phyloP scores from a whole-genome alignment of 30 jellyfish, hydroid and myxozoan species.

The Phacellophora camtschatica region DNA sequence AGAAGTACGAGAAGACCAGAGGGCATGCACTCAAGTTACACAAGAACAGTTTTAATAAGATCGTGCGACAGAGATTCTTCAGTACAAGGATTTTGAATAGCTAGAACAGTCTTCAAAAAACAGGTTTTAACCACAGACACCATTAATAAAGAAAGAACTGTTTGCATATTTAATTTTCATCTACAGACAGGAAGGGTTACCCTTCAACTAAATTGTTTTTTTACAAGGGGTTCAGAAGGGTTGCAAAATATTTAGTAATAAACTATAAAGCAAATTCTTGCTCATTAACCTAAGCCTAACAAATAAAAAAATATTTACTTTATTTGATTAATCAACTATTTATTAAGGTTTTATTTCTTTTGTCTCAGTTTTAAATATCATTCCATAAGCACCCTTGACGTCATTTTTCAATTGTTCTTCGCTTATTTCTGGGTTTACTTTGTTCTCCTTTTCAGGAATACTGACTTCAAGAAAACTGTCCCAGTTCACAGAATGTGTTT shows the following conservation, averaged over 20 bases:
- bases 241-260: too few relatives aligned
- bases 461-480: conserved; percentile 53
- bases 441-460: neutral
- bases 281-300: too few relatives aligned
- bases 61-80: neutral
- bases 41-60: neutral
- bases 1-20: conserved; percentile 13
- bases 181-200: too few relatives aligned
- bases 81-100: neutral
- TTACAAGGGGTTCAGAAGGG: too few relatives aligned
- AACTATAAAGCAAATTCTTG: too few relatives aligned
- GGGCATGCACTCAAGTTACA: neutral
- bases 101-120: neutral
- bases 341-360: neutral
- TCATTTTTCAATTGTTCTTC: conserved; percentile 17
- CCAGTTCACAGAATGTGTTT: conserved; percentile 9
- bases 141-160: too few relatives aligned
- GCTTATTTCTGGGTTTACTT: neutral
- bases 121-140: too few relatives aligned
- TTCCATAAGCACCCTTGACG: conserved; percentile 54
- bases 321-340: neutral
- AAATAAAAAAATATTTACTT: neutral
- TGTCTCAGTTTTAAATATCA: conserved; percentile 55
- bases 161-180: too few relatives aligned
- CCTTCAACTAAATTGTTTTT: too few relatives aligned